Evolutionary conservation across 92 coral and sea anemone genomes (phyloP), one percentile per base, ranked within the genome.

Genomic region (Siderastrea siderea): DNA sequence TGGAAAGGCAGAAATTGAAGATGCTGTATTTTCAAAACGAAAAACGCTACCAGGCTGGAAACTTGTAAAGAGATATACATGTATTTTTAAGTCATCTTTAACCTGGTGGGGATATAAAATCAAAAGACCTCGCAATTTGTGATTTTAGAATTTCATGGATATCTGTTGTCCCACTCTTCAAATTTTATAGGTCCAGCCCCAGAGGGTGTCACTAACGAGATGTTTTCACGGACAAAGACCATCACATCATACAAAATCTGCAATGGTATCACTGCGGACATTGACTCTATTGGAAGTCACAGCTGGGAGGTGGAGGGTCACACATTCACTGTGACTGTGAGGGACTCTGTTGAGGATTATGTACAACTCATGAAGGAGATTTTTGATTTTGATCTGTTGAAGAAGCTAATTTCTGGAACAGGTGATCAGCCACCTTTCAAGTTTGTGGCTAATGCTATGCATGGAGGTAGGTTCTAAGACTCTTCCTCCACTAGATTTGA

Each of bases 271-370:
- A 65, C 93, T 60, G 98, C 92, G 58, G 96, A 97, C 83, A 83
- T 95, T 6, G 48, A 63, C n/a, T 60, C 93, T 19, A 78, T 92
- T 70, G 98, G 98, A 7, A 86, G 91, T 67, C 95, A 92, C 61
- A 80, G 82, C 70, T 97, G 99, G 99, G 94, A 90, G 12, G 83
- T 97, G n/a, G 95, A 94, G 7, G 94, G 95, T 1, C 95, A 65
- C 15, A 92, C 84, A 55, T 97, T 97, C 73, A 91, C 93, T 77
- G 99, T 95, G 44, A 92, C 77, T 59, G 79, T 97, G 11, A 84
- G 87, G n/a, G 98, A 97, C 84, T 95, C 98, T 17, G 99, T 97
- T 1, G 89, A 94, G 60, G 98, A 96, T 85, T 97, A 94, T 82
- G 90, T 93, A 16, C 89, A 86, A 46, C 86, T 97, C 62, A 96